Base-by-base conservation (phyloP, 1,140 invertebrate species). In the Eufriesea mexicana region DNA sequence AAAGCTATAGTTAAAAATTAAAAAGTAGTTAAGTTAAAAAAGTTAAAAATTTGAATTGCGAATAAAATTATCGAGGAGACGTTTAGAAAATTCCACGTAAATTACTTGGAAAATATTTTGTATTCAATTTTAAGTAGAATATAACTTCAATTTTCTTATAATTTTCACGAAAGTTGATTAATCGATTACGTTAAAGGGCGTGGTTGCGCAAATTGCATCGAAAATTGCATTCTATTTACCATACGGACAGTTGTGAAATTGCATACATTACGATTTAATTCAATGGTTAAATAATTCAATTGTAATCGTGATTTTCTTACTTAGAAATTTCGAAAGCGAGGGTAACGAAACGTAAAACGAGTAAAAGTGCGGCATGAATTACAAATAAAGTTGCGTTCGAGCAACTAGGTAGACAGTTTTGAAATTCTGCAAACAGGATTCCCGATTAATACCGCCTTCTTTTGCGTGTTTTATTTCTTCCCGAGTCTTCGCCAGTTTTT, bases 301-400 rank as follows among this genome's bases (percentile, higher is more conserved):
- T 71, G n/a, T 28, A 28, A 51, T 51, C 47, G 47, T 9, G 47
- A 49, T 71, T 71, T 28, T 71, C 7, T 71, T 71, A 49, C 68
- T 51, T 51, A 71, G 68, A 71, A 71, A 49, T 71, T 71, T 71
- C 47, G 68, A 74, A 59, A 61, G 72, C 25, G 55, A 47, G 25
- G n/a, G n/a, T 74, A 74, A 74, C 72, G 55, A 47, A n/a, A 74
- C 72, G 55, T 74, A 74, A 74, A 61, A 74, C n/a, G n/a, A 61
- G 35, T 47, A 71, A 74, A 74, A 74, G 72, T 61, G n/a, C 72
- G 12, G 23, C 23, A 45, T 25, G n/a, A 75, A 64, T 51, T 64
- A 64, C 20, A 51, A 64, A 76, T 64, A 51, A 35, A 76, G 5
- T 76, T 64, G n/a, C 55, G 9, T 61, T 47, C 20, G 2, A 61